Evolutionary conservation across 2,888 invertebrate species (phyloP), one percentile per base, ranked within the genome.

Genomic region (Ephialtes manifestator): DNA sequence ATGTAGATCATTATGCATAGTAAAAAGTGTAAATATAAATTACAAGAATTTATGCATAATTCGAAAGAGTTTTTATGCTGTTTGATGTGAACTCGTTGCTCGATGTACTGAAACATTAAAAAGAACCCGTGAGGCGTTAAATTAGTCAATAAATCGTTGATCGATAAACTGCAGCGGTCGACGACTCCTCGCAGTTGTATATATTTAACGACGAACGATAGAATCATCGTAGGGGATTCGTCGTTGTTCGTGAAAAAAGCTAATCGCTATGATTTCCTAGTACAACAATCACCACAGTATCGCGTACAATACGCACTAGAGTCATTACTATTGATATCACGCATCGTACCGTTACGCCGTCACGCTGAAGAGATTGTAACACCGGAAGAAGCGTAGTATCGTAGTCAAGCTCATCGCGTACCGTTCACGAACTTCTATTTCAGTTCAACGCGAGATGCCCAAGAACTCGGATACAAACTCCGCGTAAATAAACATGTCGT

Each of bases 341-440:
- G 88, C 91, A 91, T 76, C 88, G 90, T 90, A 90, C 92, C 92
- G 92, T 92, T 92, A 91, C 88, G 77, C 81, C 91, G 92, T 92
- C 90, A 92, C 90, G 92, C 89, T 90, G 87, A 86, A 87, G 88
- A 89, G 91, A 91, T 89, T 88, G 88, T 89, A 92, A 85, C 90
- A 87, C 88, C 89, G 91, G 85, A 83, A 81, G 84, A 84, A 87
- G 84, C 78, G 46, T 70, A 76, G 80, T 88, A 87, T 87, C 86
- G 87, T 86, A 86, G 86, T 86, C 86, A 78, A 85, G 75, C 79
- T 84, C 81, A 60, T 48, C 58, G 71, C 24, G 68, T 7, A 28
- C 10, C 67, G 75, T 60, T 68, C 81, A 48, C 77, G 28, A 81
- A 81, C 70, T 81, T 84, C 58, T 81, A 78, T 86, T 39, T 78